Percentiles rank a stretch among this genome's conserved stretches.
These are phyloP conservation scores for Agonopterix alstromeriana DNA, from an alignment of 2,888 invertebrate species.

Conservation along the genomic window DNA sequence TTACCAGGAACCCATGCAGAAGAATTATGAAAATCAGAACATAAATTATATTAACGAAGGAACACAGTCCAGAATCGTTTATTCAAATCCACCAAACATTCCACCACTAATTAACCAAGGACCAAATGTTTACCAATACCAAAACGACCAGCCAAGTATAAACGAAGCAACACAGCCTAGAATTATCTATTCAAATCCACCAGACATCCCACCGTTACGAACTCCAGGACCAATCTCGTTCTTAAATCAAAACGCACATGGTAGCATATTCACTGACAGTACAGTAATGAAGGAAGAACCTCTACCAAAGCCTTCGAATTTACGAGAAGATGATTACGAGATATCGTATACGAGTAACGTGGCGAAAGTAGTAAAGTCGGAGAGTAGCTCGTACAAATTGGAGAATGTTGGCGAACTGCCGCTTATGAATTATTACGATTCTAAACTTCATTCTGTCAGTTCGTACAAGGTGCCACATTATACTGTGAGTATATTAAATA, in stretches of 20 bases:
- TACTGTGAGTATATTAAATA: slow-evolving; percentile 45
- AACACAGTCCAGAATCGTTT: slow-evolving; percentile 9
- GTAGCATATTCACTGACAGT: slow-evolving; percentile 22
- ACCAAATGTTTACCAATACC: slow-evolving; percentile 3
- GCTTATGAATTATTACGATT: slow-evolving; percentile 50
- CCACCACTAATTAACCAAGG: slow-evolving; percentile 22
- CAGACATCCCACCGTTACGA: too few relatives aligned
- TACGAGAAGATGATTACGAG: slow-evolving; percentile 42
- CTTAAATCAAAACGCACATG: too few relatives aligned
- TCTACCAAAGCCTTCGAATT: slow-evolving; percentile 46
- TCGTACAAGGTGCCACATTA: slow-evolving; percentile 68
- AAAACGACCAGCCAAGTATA: neutral
- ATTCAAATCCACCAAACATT: slow-evolving; percentile 6
- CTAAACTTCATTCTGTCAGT: slow-evolving; percentile 52
- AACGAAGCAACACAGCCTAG: neutral
- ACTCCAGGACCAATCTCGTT: too few relatives aligned
- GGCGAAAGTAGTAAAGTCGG: slow-evolving; percentile 35
- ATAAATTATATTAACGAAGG: slow-evolving; percentile 9
- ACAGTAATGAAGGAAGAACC: slow-evolving; percentile 26
- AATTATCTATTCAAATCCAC: neutral
- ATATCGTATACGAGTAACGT: slow-evolving; percentile 49
- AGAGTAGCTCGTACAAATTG: slow-evolving; percentile 38
- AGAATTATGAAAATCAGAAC: neutral
- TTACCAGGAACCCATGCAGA: neutral
- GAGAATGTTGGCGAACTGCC: slow-evolving; percentile 57